Evolutionary conservation across 2,888 invertebrate species (phyloP), one percentile per base, ranked within the genome.

Genomic region (Epinotia nisella): DNA sequence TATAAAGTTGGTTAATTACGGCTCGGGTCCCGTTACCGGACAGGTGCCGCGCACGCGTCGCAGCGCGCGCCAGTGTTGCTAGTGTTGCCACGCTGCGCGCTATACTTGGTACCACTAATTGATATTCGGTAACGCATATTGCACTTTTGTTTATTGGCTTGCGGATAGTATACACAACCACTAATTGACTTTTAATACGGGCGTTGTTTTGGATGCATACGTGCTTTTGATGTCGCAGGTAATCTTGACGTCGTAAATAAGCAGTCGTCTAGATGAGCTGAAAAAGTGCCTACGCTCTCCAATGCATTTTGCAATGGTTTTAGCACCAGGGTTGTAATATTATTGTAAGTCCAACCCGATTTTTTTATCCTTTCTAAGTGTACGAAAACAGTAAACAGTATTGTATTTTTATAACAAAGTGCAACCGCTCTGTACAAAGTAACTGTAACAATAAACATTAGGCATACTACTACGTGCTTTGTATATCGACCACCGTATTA

Each of bases 11-110:
- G 76, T 76, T 79, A 79, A 78, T 79, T 79, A 77, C 67, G 70
- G 77, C 79, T 80, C 75, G 39, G 55, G 79, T 83, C 80, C 86
- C 86, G 86, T 86, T 86, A 84, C 75, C 76, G 78, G 79, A 86
- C 86, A 86, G 86, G 86, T 86, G 86, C 71, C 60, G 84, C 56
- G 65, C 55, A 29, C 64, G 64, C 51, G 64, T 17, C 71, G 61
- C 5, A 55, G 83, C 85, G 80, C 81, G 83, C 81, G 41, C 41
- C 69, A 51, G 62, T 64, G 69, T 64, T 70, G 19, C 49, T 19
- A 49, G 62, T 62, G 68, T 65, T 71, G 39, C 39, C 35, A 56
- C 56, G 45, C 58, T 59, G 60, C n/a, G n/a, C n/a, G n/a, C n/a
- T 55, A 41, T 24, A 2, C 1, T 68, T 35, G 17, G 56, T 68